Evolutionary conservation across 1,140 invertebrate genomes (phyloP).

Genomic region (Diachasmimorpha longicaudata): DNA sequence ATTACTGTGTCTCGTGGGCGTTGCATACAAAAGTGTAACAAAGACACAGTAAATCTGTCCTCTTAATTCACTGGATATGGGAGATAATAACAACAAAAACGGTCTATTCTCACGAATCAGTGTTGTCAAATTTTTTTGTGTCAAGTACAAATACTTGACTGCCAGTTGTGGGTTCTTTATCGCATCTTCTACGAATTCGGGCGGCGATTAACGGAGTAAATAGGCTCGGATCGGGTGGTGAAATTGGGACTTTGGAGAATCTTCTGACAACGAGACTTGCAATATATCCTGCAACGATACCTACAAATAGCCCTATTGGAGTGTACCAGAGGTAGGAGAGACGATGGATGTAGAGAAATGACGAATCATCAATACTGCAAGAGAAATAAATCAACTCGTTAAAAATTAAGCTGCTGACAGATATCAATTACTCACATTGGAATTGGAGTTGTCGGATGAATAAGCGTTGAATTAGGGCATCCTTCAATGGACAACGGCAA

Average conservation of each 20-base stretch:
- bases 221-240: constrained; percentile 66
- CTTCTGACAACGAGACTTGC: constrained; percentile 59
- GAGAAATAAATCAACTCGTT: constrained; percentile 8
- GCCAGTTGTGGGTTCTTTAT: constrained; percentile 20
- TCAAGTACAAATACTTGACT: constrained; percentile 48
- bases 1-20: not conserved
- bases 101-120: not conserved
- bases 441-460: not conserved
- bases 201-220: constrained; percentile 71
- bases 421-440: not conserved
- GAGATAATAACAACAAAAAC: not conserved
- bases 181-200: constrained; percentile 47
- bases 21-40: not conserved
- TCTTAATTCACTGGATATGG: not conserved
- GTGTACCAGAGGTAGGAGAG: constrained; percentile 83
- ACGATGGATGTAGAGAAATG: constrained; percentile 59
- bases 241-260: constrained; percentile 37
- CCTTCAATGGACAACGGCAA: constrained; percentile 68
- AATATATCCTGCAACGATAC: constrained; percentile 70
- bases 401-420: not conserved
- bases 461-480: constrained; percentile 56
- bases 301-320: constrained; percentile 70
- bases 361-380: constrained; percentile 28
- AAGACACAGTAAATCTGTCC: not conserved
- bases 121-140: constrained; percentile 18